phyloP scores from a whole-genome alignment of 2,113 vertebrate species.

The Apodemus speciosus region DNA sequence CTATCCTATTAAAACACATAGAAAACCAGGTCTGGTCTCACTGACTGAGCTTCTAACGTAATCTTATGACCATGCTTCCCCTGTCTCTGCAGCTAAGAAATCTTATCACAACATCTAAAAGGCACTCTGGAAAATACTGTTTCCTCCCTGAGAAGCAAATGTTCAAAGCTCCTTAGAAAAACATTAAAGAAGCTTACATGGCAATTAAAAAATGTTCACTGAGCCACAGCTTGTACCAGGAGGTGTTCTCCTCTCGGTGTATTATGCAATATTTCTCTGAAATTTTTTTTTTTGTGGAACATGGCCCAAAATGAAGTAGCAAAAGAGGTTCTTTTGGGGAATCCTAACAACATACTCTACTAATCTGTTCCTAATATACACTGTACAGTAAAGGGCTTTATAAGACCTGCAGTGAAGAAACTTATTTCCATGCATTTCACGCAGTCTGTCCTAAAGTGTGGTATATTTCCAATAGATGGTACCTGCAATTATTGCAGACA shows the following conservation, averaged over 20 bases:
- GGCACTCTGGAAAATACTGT: not conserved
- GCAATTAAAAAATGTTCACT: constrained; percentile 18
- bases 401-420: not conserved
- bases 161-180: constrained; percentile 10
- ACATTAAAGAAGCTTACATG: not conserved
- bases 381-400: not conserved
- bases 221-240: not conserved
- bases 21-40: not conserved
- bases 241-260: not conserved
- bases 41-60: not conserved
- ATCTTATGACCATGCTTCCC: not conserved
- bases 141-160: not conserved
- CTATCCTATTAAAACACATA: not conserved
- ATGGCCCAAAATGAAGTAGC: not conserved
- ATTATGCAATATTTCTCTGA: constrained; percentile 12
- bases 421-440: constrained; percentile 6
- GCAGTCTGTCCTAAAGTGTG: not conserved
- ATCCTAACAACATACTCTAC: not conserved
- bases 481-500: constrained; percentile 31
- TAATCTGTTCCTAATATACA: not conserved
- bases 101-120: constrained; percentile 30
- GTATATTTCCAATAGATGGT: not conserved
- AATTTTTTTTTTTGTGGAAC: constrained; percentile 8
- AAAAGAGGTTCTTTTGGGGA: not conserved
- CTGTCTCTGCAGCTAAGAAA: not conserved